phyloP scores from a whole-genome alignment of 2,113 vertebrate species.

The Tichodroma muraria region DNA sequence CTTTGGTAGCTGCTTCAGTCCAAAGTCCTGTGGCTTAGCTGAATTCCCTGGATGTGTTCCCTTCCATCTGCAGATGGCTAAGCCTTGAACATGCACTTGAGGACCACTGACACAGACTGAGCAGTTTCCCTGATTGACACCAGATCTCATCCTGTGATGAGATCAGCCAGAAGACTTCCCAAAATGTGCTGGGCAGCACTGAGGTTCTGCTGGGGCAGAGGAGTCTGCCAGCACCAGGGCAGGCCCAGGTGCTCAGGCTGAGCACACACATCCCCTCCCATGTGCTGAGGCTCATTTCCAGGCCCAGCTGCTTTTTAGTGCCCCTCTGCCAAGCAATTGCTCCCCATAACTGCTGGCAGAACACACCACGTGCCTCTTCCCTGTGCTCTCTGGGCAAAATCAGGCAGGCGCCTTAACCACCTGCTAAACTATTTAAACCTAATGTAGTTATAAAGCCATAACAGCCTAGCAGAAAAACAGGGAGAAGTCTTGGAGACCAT shows the following conservation, averaged over 20 bases:
- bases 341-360: neutral
- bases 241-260: neutral
- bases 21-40: neutral
- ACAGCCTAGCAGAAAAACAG: neutral
- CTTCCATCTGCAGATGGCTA: neutral
- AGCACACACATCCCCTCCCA: neutral
- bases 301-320: neutral
- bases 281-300: neutral
- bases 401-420: neutral
- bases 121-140: neutral
- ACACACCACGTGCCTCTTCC: neutral
- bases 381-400: neutral
- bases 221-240: neutral
- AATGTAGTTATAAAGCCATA: neutral
- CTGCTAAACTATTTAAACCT: neutral
- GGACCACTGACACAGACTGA: neutral
- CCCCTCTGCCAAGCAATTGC: neutral
- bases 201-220: neutral
- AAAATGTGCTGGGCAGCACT: neutral
- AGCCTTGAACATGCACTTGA: neutral
- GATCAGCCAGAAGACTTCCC: neutral
- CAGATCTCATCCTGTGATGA: neutral
- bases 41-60: neutral
- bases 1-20: neutral
- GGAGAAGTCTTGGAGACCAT: neutral